Conservation (phyloP, 2,113 vertebrate genomes). For the Euleptes europaea region DNA sequence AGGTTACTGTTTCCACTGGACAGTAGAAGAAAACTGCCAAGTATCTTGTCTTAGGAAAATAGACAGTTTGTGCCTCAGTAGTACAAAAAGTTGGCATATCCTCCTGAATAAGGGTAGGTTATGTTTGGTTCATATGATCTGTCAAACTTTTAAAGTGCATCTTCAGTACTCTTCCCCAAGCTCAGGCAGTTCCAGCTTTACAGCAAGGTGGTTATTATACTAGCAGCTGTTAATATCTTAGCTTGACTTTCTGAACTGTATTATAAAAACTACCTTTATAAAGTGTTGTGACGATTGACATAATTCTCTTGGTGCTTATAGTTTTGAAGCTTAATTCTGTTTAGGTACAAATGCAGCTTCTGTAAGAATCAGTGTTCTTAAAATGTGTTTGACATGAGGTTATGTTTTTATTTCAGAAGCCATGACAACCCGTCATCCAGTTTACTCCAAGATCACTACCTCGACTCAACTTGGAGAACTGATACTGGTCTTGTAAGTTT, state of each 20-base stretch:
- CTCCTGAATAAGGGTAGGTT: background rate
- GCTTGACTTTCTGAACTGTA: background rate
- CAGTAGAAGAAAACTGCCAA: background rate
- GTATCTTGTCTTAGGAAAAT: background rate
- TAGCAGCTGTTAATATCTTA: background rate
- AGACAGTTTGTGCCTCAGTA: too few relatives aligned
- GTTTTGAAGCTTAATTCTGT: background rate
- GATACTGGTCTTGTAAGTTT: constrained; percentile 81
- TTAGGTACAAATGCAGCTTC: background rate
- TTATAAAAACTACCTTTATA: background rate
- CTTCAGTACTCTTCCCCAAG: background rate
- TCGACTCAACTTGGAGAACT: constrained; percentile 88
- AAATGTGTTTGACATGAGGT: background rate
- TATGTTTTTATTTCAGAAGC: constrained; percentile 71
- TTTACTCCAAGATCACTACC: constrained; percentile 84
- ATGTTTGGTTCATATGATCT: background rate
- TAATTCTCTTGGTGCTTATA: background rate
- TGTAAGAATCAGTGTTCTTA: background rate
- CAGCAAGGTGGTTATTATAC: background rate
- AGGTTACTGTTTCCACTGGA: background rate
- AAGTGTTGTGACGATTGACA: background rate
- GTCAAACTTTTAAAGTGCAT: background rate
- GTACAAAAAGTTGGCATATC: background rate
- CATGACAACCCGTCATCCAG: constrained; percentile 65
- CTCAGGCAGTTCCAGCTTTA: background rate